Evolutionary conservation across 2,113 vertebrate genomes (phyloP).

Genomic region (rat (Rattus norvegicus)): DNA sequence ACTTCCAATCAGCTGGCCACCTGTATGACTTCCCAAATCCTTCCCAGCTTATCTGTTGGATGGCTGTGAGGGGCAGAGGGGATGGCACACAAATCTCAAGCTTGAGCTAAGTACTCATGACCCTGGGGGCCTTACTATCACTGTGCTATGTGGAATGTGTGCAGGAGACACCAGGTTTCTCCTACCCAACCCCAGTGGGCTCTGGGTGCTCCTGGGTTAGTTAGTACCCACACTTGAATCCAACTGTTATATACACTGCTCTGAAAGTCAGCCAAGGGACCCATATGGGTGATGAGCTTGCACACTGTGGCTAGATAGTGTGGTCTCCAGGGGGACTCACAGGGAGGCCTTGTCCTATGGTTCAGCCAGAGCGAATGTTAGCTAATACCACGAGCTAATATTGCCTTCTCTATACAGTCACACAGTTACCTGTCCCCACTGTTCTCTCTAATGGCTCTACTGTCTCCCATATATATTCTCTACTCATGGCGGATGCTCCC

Average conservation of each 20-base stretch:
- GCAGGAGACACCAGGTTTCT: neutral
- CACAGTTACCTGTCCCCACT: neutral
- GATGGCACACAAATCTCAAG: no score
- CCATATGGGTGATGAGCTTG: no score
- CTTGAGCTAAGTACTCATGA: neutral
- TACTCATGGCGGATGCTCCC: neutral
- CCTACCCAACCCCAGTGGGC: neutral
- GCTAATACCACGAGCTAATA: neutral
- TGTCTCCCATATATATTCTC: neutral
- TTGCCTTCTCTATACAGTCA: neutral
- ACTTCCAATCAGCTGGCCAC: neutral
- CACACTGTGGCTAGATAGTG: rapidly evolving
- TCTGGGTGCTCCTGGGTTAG: neutral
- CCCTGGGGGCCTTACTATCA: neutral
- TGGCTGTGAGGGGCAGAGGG: neutral
- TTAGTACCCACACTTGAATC: neutral
- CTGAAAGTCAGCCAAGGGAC: neutral
- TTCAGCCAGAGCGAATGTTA: neutral
- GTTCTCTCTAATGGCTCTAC: neutral
- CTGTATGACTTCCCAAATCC: neutral
- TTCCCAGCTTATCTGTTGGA: neutral
- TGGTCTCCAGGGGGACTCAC: no score
- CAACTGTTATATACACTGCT: neutral
- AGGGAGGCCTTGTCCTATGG: neutral
- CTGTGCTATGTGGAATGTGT: neutral